Evolutionary conservation across 2,113 vertebrate species (phyloP).

Genomic region (Tyto alba): DNA sequence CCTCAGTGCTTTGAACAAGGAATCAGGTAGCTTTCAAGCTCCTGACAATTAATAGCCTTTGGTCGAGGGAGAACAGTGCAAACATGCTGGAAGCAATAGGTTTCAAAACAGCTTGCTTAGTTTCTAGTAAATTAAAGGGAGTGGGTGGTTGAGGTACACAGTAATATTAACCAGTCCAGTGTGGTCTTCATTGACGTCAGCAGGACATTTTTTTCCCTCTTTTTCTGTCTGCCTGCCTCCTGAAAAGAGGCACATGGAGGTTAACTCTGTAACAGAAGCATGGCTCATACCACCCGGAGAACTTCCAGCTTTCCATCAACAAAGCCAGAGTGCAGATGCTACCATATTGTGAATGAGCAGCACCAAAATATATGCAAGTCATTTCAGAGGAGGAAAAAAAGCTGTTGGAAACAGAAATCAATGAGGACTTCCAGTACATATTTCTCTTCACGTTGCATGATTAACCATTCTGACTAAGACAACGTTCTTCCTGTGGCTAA

Average conservation of each 20-base stretch:
- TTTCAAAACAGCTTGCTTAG: constrained; percentile 61
- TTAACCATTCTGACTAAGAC: constrained; percentile 57
- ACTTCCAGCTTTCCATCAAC: constrained; percentile 33
- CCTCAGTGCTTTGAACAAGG: constrained; percentile 62
- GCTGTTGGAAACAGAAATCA: constrained; percentile 35
- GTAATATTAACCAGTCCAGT: constrained; percentile 58
- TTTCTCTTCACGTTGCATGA: constrained; percentile 32
- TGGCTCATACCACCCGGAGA: constrained; percentile 8
- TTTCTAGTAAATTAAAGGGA: constrained; percentile 71
- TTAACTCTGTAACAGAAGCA: constrained; percentile 11
- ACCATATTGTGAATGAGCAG: not conserved
- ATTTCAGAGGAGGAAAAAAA: constrained; percentile 27
- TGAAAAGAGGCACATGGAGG: constrained; percentile 9
- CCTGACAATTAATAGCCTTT: constrained; percentile 63
- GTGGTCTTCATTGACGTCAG: constrained; percentile 70
- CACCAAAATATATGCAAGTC: constrained; percentile 46
- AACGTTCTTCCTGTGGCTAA: constrained; percentile 62
- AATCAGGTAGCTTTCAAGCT: constrained; percentile 72
- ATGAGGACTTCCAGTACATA: not conserved
- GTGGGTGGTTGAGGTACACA: constrained; percentile 60
- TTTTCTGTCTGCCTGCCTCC: not conserved
- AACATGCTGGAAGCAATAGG: constrained; percentile 29
- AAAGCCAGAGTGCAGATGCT: not conserved
- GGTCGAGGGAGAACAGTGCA: constrained; percentile 19
- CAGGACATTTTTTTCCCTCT: not conserved